These are phyloP conservation scores for Charadrius vociferus DNA, from an alignment of 2,113 vertebrate species.

Conservation along the genomic window DNA sequence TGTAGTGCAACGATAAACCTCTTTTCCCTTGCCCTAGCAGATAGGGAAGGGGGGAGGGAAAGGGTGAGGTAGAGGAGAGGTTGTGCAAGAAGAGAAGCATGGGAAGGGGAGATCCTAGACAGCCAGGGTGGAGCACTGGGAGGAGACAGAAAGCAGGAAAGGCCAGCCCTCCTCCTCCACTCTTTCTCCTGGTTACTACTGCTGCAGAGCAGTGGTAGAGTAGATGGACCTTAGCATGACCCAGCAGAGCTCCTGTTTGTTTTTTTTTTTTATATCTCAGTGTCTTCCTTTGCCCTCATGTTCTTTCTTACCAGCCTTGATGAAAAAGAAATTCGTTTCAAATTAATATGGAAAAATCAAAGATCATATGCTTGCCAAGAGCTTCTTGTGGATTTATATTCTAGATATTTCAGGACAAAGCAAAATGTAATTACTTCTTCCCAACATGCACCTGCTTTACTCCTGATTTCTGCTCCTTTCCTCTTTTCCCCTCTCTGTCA, in stretches of 20 bases:
- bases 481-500: not conserved
- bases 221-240: not conserved
- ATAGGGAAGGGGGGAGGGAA: not conserved
- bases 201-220: fast-evolving
- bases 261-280: not conserved
- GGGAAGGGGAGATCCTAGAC: not conserved
- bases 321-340: not conserved
- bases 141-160: not conserved
- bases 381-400: not conserved
- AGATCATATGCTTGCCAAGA: not conserved
- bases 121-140: not conserved
- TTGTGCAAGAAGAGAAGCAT: not conserved
- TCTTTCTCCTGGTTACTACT: not conserved
- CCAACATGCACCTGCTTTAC: not conserved
- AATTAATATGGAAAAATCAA: not conserved
- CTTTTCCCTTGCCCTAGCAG: not conserved
- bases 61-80: not conserved
- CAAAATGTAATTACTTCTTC: not conserved
- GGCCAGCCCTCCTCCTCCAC: not conserved
- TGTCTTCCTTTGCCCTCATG: not conserved
- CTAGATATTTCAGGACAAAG: not conserved
- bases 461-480: not conserved
- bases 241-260: fast-evolving
- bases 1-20: not conserved
- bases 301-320: not conserved